Evolutionary conservation across 1,140 invertebrate species (phyloP), one percentile per base, ranked within the genome.

Genomic region (Drosophila kikkawai): DNA sequence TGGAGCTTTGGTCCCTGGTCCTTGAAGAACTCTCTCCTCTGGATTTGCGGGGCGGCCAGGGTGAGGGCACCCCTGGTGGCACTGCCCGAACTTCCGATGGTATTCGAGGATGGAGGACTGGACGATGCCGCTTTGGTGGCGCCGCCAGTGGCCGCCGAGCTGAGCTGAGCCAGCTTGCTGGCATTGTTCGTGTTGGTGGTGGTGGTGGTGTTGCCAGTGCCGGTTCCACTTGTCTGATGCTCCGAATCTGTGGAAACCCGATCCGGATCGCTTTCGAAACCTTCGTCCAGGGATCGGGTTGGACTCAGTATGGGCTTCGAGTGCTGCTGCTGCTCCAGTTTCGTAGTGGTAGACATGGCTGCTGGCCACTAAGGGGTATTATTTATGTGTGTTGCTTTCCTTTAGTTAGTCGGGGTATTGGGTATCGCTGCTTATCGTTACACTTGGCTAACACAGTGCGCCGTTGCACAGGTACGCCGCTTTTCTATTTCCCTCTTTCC

Each of bases 231-330:
- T 82, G 91, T 92, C 90, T 87, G 85, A 83, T 92, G 91, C 90
- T 93, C 92, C 78, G 92, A 92, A 92, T 93, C 92, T 53, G 92
- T 93, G 63, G 91, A 92, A 85, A 93, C 90, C 66, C 92, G 91
- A 92, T 93, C 92, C 81, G 92, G 92, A 93, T 93, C 92, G 91
- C 92, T 93, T 93, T 93, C 92, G 81, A 93, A 93, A 88, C 92
- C 92, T 92, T 93, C 92, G 60, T 93, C 92, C 68, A 93, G 91
- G 81, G 92, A 93, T 91, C 92, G 91, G 69, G 92, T 93, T 83
- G 92, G 92, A 80, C 92, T 93, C 67, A 93, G 81, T 79, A 93
- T 92, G 69, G 92, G 92, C 76, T 93, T 93, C 57, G 91, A 91
- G 51, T 91, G 91, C 75, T 92, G 91, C 55, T 91, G 91, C 55